Evolutionary conservation across 2,888 invertebrate species (phyloP), one percentile per base, ranked within the genome.

Genomic region (Leptogaster cylindrica): DNA sequence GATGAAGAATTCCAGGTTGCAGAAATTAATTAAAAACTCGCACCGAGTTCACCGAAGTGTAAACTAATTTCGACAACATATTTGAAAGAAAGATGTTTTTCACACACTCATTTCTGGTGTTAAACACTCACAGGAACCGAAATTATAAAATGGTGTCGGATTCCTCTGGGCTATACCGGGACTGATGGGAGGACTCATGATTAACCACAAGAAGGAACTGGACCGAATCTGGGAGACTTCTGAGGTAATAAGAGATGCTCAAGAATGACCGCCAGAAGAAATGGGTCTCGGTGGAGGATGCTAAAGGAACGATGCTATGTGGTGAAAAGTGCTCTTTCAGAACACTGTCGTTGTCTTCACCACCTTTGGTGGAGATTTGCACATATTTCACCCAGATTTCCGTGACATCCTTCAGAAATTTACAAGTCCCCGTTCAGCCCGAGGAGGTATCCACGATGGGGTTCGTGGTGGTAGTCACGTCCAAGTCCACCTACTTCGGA

Each of bases 21-120:
- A 12, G 46, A 20, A 46, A 46, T 46, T 46, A 46, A 46, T 46
- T 46, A 20, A 46, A 46, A 12, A 23, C 23, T 46, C 46, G 6
- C 31, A 5, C 31, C 46, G 23, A 16, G 23, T 23, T n/a, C n/a
- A n/a, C 46, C 10, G 23, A 31, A 31, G 31, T 31, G 31, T 31
- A 31, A 55, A 36, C 39, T 55, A 55, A 55, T 55, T 55, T 55
- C 20, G 12, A 20, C 36, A 23, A 55, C 33, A 36, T 55, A 55
- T 55, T 36, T 55, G 33, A 5, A 18, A 55, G 39, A 55, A 55
- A 33, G 39, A 55, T 55, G 33, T 55, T 31, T 23, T 25, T 36
- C 23, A 52, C 52, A 36, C 18, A 36, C 39, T 55, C 55, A 23
- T 55, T 36, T 55, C 55, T 36, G 39, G 39, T 55, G 33, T 55